phyloP scores from a whole-genome alignment of 2,888 invertebrate species.

The Caenorhabditis macrosperma region DNA sequence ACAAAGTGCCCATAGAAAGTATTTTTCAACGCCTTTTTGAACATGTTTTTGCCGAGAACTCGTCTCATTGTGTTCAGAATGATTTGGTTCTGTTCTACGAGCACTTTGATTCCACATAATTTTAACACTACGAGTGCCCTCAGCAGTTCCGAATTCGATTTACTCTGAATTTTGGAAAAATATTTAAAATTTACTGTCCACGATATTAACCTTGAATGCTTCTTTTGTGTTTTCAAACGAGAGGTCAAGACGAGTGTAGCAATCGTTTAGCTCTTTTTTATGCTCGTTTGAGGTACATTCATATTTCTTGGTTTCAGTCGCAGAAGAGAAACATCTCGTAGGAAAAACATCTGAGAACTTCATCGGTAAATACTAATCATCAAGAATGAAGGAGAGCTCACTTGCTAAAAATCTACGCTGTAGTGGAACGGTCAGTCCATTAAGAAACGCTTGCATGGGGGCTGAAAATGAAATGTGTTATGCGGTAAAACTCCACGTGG shows the following conservation, averaged over 20 bases:
- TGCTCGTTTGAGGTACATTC: slow-evolving; percentile 44
- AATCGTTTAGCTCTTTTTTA: slow-evolving; percentile 72
- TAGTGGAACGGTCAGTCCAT: slow-evolving; percentile 17
- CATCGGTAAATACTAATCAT: background rate
- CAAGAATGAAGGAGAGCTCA: background rate
- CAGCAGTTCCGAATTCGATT: slow-evolving; percentile 76
- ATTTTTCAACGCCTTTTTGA: slow-evolving; percentile 86
- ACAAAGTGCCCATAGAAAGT: slow-evolving; percentile 99
- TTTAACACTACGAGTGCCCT: slow-evolving; percentile 76
- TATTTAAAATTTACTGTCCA: background rate
- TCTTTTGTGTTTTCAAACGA: slow-evolving; percentile 78
- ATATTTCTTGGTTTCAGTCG: slow-evolving; percentile 5
- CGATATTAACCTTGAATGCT: slow-evolving; percentile 73
- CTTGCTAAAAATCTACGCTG: slow-evolving; percentile 28
- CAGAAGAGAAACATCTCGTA: slow-evolving; percentile 12
- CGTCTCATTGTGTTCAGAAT: slow-evolving; percentile 72
- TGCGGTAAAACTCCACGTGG: background rate
- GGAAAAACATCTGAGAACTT: background rate
- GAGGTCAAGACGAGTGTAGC: slow-evolving; percentile 74
- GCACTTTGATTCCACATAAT: slow-evolving; percentile 71
- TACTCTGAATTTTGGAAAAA: slow-evolving; percentile 71
- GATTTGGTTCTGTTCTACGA: slow-evolving; percentile 76
- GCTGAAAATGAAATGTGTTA: slow-evolving; percentile 8
- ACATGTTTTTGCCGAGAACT: slow-evolving; percentile 60
- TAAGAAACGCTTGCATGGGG: slow-evolving; percentile 23